Conservation (phyloP, 2,888 invertebrate genomes). For the Campoletis raptor region DNA sequence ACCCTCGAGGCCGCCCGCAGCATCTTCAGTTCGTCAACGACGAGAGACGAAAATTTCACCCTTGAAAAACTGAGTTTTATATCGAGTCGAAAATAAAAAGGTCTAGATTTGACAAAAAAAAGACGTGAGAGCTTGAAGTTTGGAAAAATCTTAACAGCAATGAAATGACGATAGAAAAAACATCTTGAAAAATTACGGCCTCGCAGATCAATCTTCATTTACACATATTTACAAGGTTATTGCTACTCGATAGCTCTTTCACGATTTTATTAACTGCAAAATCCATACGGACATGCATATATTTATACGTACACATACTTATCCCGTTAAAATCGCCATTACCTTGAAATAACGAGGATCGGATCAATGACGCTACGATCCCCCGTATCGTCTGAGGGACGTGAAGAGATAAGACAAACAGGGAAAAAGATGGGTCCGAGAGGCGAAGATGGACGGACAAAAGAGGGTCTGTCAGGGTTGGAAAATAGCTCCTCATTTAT, state of each 20-base stretch:
- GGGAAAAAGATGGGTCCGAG: constrained; percentile 39
- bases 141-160: not conserved
- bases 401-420: constrained; percentile 53
- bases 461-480: constrained; percentile 42
- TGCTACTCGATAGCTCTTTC: not conserved
- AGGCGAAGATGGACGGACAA: constrained; percentile 45
- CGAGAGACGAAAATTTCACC: not conserved
- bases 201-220: not conserved
- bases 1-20: not conserved
- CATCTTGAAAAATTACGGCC: not conserved
- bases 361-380: constrained; percentile 13
- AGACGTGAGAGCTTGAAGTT: not conserved
- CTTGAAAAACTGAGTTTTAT: not conserved
- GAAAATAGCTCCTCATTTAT: constrained; percentile 40
- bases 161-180: not conserved
- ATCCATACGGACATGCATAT: not conserved
- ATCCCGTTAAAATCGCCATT: constrained; percentile 2
- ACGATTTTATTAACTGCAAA: not conserved
- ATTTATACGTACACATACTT: not conserved
- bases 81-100: not conserved
- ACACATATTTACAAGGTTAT: not conserved
- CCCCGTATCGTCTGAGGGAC: not conserved
- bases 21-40: not conserved
- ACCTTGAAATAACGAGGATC: constrained; percentile 42
- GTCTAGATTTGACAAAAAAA: not conserved